Evolutionary conservation across 2,797 vertebrate species (phyloP), one percentile per base, ranked within the genome.

Genomic region (Silurus lanzhouensis): DNA sequence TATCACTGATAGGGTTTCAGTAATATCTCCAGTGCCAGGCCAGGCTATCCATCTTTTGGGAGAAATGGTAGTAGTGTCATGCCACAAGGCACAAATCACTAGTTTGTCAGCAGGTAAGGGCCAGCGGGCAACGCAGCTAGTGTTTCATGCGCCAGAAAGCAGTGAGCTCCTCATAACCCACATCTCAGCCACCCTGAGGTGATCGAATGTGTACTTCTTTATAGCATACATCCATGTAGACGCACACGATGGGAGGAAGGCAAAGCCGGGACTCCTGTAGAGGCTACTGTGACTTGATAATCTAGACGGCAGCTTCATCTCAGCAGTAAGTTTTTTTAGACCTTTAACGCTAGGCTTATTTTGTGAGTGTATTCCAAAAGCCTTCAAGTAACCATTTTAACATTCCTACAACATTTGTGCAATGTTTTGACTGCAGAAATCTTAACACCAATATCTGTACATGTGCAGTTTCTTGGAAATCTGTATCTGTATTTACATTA

Each of bases 21-120:
- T 84, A 82, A 90, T 91, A 86, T 86, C 88, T 88, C 81, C 87
- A 86, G 81, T 71, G 52, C 25, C 52, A 66, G 77, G 83, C 74
- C 82, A n/a, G 27, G 75, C 82, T 77, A 89, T 89, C 85, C 81
- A 88, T 90, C 88, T 88, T 81, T 48, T 68, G 55, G 79, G 84
- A 82, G 87, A 63, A 79, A 82, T 83, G 81, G 85, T 75, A 22
- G 76, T 70, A 77, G 84, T 89, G 82, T 83, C 66, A 88, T 64
- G 76, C 86, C 80, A 66, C 61, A 46, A 3, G 85, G 84, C 84
- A 90, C 89, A 91, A 91, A 89, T 91, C 88, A 90, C 83, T 85
- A 89, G 83, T 87, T 89, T 87, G 88, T 90, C 87, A 87, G 82
- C 60, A 68, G 52, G 86, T 72, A 83, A 57, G 67, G 82, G 60